Base-by-base conservation (phyloP, 2,113 vertebrate genomes). In the Malurus alboscapulatus region DNA sequence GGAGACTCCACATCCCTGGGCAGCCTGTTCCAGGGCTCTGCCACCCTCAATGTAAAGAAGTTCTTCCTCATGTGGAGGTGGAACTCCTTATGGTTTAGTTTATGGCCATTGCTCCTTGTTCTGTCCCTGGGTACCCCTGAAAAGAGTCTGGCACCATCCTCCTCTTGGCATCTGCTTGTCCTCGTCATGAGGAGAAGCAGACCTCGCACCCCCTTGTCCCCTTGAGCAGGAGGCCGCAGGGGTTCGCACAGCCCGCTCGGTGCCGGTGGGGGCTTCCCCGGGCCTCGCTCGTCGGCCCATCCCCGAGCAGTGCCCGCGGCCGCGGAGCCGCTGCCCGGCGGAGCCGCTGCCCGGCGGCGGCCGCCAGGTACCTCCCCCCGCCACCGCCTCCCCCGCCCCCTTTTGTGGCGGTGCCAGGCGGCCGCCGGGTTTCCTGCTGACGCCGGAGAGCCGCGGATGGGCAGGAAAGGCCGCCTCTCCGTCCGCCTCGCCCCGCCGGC, bases 341-440 rank as follows among this genome's bases (percentile, higher is more conserved):
- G 48, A 78, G 63, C 54, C 8, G 83, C 82, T 80, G 58, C 69
- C 74, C 84, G 10, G 29, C 55, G 45, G 68, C 83, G 34, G 74
- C 88, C 84, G 67, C 95, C 97, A 94, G 91, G 93, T 96, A 90
- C 95, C 96, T 94, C 94, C 96, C 94, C 91, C 66, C 51, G 30
- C 91, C 75, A 0, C 93, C 93, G 83, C 93, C 91, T 92, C 93
- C 96, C 92, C 93, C 94, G 77, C 88, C 94, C 90, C 96, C 97
- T 97, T 98, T 97, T 97, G 97, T 97, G 96, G 93, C 76, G 94
- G 88, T 95, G 96, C 96, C 96, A 84, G 84, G 93, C 94, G 50
- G 94, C 81, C 84, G 96, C 93, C 87, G 93, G 92, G 97, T 96
- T 98, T 98, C 98, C 98, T 98, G 98, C 98, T 95, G 97, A 97